Evolutionary conservation across 37 sponge, comb jelly and placozoan species (phyloP).

Genomic region (Spongilla lacustris): DNA sequence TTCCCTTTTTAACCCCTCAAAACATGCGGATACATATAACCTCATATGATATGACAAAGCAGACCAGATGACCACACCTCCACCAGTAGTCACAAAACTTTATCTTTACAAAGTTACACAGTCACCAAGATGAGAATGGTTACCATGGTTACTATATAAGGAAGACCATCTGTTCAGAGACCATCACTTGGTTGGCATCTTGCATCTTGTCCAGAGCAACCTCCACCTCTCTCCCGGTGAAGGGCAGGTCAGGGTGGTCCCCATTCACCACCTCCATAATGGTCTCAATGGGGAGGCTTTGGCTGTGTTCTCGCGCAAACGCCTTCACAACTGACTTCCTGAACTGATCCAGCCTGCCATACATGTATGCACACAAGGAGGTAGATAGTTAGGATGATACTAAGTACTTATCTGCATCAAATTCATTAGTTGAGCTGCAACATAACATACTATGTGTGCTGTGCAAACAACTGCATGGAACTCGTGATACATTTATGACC

Average conservation of each 20-base stretch:
- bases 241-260: slow-evolving; percentile 39
- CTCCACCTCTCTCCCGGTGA: slow-evolving; percentile 62
- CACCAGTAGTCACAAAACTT: background rate
- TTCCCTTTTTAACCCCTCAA: no score
- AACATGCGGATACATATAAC: no score
- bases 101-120: background rate
- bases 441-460: no score
- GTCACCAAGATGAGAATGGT: background rate
- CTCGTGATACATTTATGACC: no score
- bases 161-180: slow-evolving; percentile 83
- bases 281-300: slow-evolving; percentile 59
- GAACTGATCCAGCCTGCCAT: slow-evolving; percentile 65
- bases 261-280: slow-evolving; percentile 55
- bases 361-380: background rate
- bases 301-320: slow-evolving; percentile 75
- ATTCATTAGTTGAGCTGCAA: no score
- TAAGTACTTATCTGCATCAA: no score
- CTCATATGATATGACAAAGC: no score
- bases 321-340: slow-evolving; percentile 44
- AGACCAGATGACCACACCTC: no score
- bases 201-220: slow-evolving; percentile 82
- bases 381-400: no score
- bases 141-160: slow-evolving; percentile 58
- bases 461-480: no score
- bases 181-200: slow-evolving; percentile 95